Conservation (phyloP, 2,113 vertebrate species). For the Gymnogyps californianus region DNA sequence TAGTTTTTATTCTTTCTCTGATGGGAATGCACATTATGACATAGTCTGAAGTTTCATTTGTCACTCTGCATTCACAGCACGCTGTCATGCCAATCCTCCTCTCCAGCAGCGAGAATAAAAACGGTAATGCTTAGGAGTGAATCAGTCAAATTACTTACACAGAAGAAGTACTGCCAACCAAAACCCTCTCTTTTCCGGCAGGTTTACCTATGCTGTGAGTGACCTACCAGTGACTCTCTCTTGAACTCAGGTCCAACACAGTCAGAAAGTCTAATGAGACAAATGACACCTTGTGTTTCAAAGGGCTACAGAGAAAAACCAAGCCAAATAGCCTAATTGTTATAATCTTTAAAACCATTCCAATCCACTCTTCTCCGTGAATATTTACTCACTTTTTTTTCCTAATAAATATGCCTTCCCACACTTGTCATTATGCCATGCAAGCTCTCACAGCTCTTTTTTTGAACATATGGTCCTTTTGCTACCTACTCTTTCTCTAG, state of each 20-base stretch:
- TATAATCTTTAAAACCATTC: background rate
- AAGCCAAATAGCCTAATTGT: background rate
- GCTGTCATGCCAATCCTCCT: background rate
- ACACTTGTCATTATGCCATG: background rate
- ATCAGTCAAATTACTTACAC: conserved; percentile 11
- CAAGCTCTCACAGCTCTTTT: background rate
- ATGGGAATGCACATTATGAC: background rate
- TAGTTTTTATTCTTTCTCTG: background rate
- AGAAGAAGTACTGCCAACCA: background rate
- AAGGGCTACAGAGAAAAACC: background rate
- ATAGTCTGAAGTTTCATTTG: background rate
- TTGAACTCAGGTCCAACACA: background rate
- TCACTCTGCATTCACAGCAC: background rate
- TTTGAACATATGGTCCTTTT: conserved; percentile 10
- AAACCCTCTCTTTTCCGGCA: background rate
- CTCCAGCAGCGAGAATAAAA: background rate
- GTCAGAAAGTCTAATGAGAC: background rate
- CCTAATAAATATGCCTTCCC: conserved; percentile 17
- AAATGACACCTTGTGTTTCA: background rate
- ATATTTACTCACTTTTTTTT: background rate
- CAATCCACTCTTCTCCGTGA: background rate
- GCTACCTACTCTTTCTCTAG: conserved; percentile 6
- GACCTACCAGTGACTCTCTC: background rate
- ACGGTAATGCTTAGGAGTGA: background rate
- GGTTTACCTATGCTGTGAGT: background rate